Evolutionary conservation across 2,113 vertebrate species (phyloP), one percentile per base, ranked within the genome.

Genomic region (Bathybates hornii): DNA sequence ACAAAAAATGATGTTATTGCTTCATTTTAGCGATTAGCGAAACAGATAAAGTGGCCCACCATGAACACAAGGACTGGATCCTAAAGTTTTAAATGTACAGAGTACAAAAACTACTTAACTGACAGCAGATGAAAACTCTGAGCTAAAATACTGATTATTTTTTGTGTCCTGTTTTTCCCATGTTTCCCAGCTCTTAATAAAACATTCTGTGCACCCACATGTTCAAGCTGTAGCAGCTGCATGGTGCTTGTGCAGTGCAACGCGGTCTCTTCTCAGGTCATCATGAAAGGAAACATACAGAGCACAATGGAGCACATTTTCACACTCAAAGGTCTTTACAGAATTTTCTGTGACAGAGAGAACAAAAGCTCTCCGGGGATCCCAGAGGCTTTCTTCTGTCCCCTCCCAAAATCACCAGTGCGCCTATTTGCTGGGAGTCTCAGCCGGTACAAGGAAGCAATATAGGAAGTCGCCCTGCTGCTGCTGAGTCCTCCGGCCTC

Each of bases 331-430:
- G 13, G 66, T 59, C 88, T 83, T 90, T 84, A 88, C 81, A 89
- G 27, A 89, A 93, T 81, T 73, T 87, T 89, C 83, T 86, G 66
- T 92, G 90, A 89, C 86, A 88, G 79, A 80, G 66, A 89, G 38
- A 89, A 91, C 73, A 89, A 93, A 93, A 92, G 83, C 86, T 84
- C 93, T 87, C 50, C 43, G 36, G 88, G 88, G 73, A 88, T 36
- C 56, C 73, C 66, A 61, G 68, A 89, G 80, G 29, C 53, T 85
- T 83, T 89, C 48, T 83, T 86, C 27, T 80, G 71, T 5, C 1
- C 66, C 24, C 80, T 59, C 27, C 56, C 83, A 85, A 76, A 89
- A 80, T 76, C 83, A 48, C 45, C 43, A 5, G 13, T 83, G 84
- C 13, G 10, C 17, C 9, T 68, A 87, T 88, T 82, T 86, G 68